Evolutionary conservation across 2,888 invertebrate genomes (phyloP).

Genomic region (Nysson spinosus): DNA sequence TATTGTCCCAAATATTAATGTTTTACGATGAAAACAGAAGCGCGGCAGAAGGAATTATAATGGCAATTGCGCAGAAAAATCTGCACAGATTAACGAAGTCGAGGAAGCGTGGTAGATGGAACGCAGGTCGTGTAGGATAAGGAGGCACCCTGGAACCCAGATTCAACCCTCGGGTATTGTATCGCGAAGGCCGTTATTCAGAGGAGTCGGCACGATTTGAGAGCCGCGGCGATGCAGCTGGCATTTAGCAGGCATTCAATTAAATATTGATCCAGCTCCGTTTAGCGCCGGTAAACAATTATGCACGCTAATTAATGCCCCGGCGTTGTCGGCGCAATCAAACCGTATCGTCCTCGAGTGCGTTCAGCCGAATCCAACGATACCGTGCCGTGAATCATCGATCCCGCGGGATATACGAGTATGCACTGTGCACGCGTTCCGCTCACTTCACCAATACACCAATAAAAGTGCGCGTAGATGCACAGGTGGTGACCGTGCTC

Average conservation of each 20-base stretch:
- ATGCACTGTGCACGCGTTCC: not conserved
- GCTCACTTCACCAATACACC: not conserved
- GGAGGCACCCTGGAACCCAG: constrained; percentile 15
- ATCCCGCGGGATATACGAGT: constrained; percentile 31
- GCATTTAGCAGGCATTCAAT: constrained; percentile 75
- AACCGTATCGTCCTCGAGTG: constrained; percentile 69
- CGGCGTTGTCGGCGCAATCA: constrained; percentile 71
- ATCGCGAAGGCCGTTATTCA: constrained; percentile 62
- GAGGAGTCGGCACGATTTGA: constrained; percentile 66
- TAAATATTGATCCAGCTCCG: constrained; percentile 75
- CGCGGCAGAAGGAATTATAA: too few species aligned
- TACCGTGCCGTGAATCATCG: constrained; percentile 45
- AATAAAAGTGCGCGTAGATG: not conserved
- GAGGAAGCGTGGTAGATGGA: constrained; percentile 26
- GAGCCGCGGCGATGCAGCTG: constrained; percentile 67
- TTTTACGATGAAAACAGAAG: too few species aligned
- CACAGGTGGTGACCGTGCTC: not conserved
- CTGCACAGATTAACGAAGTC: constrained; percentile 33
- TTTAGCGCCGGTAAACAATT: constrained; percentile 76
- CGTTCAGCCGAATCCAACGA: constrained; percentile 60
- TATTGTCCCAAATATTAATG: too few species aligned
- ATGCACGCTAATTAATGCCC: constrained; percentile 76
- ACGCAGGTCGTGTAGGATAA: constrained; percentile 50
- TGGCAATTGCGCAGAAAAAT: too few species aligned
- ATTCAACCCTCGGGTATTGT: constrained; percentile 45